phyloP scores from a whole-genome alignment of 2,888 invertebrate species.

The Nomada fabriciana region DNA sequence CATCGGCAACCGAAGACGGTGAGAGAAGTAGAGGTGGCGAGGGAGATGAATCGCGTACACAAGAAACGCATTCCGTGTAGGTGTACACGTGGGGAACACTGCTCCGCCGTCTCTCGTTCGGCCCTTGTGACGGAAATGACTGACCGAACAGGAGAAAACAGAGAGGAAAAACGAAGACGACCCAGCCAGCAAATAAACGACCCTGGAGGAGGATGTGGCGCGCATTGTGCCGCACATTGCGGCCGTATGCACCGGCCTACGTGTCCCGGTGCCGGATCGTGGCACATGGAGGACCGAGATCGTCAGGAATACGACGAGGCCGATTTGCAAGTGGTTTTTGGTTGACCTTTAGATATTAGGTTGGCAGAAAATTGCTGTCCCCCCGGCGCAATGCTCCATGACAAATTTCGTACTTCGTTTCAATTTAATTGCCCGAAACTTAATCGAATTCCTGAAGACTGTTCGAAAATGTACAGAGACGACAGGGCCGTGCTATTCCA shows the following conservation, averaged over 20 bases:
- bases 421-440: too few relatives aligned
- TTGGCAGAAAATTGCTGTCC: too few relatives aligned
- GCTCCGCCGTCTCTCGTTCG: conserved; percentile 6
- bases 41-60: conserved; percentile 39
- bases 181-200: conserved; percentile 52
- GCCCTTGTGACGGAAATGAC: conserved; percentile 26
- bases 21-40: background rate
- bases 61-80: conserved; percentile 1
- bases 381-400: too few relatives aligned
- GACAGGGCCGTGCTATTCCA: too few relatives aligned
- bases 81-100: conserved; percentile 29
- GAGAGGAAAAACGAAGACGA: conserved; percentile 31
- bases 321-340: too few relatives aligned
- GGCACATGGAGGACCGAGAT: conserved; percentile 42
- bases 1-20: conserved; percentile 47
- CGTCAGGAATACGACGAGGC: too few relatives aligned
- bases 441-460: too few relatives aligned
- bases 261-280: background rate
- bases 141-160: conserved; percentile 26
- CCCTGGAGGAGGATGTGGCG: conserved; percentile 36
- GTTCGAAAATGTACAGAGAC: too few relatives aligned
- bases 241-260: conserved; percentile 15
- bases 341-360: too few relatives aligned
- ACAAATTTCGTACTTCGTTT: too few relatives aligned
- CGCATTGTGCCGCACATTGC: conserved; percentile 42